Evolutionary conservation across 2,888 invertebrate species (phyloP).

Genomic region (Drosophila paracracens): DNA sequence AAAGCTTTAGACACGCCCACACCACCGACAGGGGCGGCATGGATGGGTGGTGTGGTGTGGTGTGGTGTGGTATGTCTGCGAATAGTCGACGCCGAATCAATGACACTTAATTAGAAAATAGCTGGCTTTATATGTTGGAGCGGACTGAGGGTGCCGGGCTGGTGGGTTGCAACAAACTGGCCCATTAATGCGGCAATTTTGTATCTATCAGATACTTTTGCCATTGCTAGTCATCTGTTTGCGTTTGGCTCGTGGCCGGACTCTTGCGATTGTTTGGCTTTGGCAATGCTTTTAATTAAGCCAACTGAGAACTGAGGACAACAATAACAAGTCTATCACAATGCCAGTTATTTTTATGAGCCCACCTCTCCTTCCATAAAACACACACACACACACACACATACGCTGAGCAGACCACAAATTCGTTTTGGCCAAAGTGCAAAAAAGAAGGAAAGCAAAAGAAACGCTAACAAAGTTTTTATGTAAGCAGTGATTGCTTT

Average conservation of each 20-base stretch:
- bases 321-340: slow-evolving; percentile 27
- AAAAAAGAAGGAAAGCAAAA: slow-evolving; percentile 2
- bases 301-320: slow-evolving; percentile 30
- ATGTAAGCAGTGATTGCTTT: slow-evolving; percentile 49
- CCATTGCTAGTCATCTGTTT: slow-evolving; percentile 50
- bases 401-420: slow-evolving; percentile 20
- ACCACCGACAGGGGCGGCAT: neutral
- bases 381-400: neutral
- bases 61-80: neutral
- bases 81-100: slow-evolving; percentile 62
- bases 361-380: slow-evolving; percentile 21
- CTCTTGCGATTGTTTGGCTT: slow-evolving; percentile 59
- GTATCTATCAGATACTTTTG: slow-evolving; percentile 69
- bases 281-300: slow-evolving; percentile 75
- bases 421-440: slow-evolving; percentile 55
- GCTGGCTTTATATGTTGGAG: slow-evolving; percentile 23
- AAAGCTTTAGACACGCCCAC: slow-evolving; percentile 41
- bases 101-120: slow-evolving; percentile 80
- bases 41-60: neutral
- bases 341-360: slow-evolving; percentile 63
- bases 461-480: slow-evolving; percentile 40
- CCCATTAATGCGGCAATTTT: slow-evolving; percentile 64
- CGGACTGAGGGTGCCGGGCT: neutral
- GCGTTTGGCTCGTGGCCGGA: slow-evolving; percentile 49
- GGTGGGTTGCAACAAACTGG: neutral